phyloP scores from a whole-genome alignment of 2,888 invertebrate genomes.

The Corbicula japonica region DNA sequence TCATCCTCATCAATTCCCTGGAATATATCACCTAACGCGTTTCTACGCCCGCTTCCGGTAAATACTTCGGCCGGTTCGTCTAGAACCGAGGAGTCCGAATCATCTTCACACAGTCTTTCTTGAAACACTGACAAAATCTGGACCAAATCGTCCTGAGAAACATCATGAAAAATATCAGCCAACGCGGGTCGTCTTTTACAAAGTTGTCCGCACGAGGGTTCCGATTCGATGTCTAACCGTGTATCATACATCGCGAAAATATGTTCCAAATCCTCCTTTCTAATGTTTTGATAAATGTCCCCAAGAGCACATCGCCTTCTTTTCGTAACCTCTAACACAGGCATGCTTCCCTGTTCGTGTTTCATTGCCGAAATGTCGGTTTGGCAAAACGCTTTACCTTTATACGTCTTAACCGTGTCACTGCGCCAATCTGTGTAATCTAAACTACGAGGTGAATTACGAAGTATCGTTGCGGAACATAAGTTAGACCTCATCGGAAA shows the following conservation, averaged over 20 bases:
- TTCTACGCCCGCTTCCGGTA: no score
- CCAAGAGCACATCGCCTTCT: constrained; percentile 44
- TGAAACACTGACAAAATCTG: no score
- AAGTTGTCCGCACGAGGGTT: no score
- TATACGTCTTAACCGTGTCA: constrained; percentile 1
- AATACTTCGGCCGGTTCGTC: no score
- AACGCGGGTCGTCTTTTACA: no score
- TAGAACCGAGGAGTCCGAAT: no score
- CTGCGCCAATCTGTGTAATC: not conserved
- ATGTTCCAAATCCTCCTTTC: constrained; percentile 16
- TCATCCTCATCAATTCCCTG: constrained; percentile 13
- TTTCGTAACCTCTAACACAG: not conserved
- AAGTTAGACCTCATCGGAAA: not conserved
- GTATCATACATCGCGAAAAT: constrained; percentile 2
- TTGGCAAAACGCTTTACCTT: no score
- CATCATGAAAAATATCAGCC: no score
- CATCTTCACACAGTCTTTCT: no score
- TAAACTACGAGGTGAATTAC: constrained; percentile 2
- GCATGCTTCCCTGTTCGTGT: not conserved
- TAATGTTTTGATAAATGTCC: constrained; percentile 43
- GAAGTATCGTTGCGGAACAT: not conserved
- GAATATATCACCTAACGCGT: constrained; percentile 29
- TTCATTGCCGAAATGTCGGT: no score
- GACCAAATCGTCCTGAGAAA: no score
- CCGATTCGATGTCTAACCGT: no score